A percentile compares a stretch with the other conserved stretches of the same genome.
These are phyloP conservation scores for Numenius phaeopus DNA, from an alignment of 2,797 vertebrate species.

Conservation along the genomic window DNA sequence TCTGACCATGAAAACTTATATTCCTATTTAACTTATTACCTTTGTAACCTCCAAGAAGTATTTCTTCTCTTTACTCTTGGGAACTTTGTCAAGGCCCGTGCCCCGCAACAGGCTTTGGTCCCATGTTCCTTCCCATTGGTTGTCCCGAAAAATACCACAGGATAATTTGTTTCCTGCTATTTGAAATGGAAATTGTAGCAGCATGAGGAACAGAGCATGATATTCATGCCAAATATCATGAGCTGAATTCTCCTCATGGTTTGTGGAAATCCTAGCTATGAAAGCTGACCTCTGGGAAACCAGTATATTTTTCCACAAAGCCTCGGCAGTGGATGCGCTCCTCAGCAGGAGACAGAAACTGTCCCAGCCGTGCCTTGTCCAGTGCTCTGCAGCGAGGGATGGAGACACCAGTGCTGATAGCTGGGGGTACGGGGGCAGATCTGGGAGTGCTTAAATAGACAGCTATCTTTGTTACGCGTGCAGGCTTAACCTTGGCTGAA, in stretches of 20 bases:
- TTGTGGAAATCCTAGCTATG: slow-evolving; percentile 49
- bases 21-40: not conserved
- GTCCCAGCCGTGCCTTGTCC: not conserved
- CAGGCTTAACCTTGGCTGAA: not conserved
- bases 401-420: not conserved
- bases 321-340: not conserved
- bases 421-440: not conserved
- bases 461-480: not conserved
- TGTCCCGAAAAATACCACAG: slow-evolving; percentile 52
- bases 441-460: not conserved
- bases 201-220: slow-evolving; percentile 49
- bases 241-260: slow-evolving; percentile 33
- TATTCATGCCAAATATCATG: slow-evolving; percentile 63
- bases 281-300: slow-evolving; percentile 49
- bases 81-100: not conserved
- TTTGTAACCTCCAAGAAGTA: not conserved
- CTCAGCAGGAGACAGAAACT: not conserved
- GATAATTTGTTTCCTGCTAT: slow-evolving; percentile 57
- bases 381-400: not conserved
- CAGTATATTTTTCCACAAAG: slow-evolving; percentile 30
- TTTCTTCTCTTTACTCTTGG: not conserved
- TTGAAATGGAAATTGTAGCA: slow-evolving; percentile 71
- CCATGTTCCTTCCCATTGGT: not conserved
- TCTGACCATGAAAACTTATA: not conserved
- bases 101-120: not conserved